These are phyloP conservation scores for Bombycilla garrulus DNA, from an alignment of 2,113 vertebrate genomes.

Conservation along the genomic window DNA sequence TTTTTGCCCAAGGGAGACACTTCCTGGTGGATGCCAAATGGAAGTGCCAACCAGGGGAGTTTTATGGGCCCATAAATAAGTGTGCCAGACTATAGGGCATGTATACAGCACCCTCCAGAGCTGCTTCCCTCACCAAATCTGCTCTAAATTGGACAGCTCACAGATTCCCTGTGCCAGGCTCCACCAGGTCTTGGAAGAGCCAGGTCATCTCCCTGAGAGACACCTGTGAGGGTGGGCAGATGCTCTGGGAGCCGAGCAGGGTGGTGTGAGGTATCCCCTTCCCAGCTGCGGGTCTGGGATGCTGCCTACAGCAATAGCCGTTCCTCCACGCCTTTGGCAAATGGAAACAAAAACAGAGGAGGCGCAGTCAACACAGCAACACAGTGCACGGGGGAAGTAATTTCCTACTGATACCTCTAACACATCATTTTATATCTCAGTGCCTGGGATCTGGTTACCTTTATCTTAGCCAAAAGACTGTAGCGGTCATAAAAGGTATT, in stretches of 20 bases:
- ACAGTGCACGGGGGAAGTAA: background rate
- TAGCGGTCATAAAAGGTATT: background rate
- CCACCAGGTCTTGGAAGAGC: background rate
- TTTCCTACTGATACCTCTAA: conserved; percentile 42
- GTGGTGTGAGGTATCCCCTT: background rate
- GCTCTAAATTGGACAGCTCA: background rate
- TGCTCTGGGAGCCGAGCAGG: background rate
- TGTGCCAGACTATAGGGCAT: background rate
- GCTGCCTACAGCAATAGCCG: conserved; percentile 32
- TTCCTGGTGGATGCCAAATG: background rate
- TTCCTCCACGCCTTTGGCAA: background rate
- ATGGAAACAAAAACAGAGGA: conserved; percentile 16
- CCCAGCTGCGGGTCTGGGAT: background rate
- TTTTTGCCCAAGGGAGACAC: background rate
- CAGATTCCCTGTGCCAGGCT: background rate
- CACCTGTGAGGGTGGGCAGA: background rate
- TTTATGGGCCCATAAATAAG: background rate
- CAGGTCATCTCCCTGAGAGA: background rate
- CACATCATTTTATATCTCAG: background rate
- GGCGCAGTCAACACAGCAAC: background rate
- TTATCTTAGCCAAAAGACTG: conserved; percentile 49
- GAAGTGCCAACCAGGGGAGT: background rate
- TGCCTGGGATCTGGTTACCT: background rate
- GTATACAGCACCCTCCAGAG: background rate
- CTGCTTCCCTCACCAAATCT: background rate